These are phyloP conservation scores for Hystrix cristata DNA, from an alignment of 2,113 vertebrate species.

Conservation along the genomic window DNA sequence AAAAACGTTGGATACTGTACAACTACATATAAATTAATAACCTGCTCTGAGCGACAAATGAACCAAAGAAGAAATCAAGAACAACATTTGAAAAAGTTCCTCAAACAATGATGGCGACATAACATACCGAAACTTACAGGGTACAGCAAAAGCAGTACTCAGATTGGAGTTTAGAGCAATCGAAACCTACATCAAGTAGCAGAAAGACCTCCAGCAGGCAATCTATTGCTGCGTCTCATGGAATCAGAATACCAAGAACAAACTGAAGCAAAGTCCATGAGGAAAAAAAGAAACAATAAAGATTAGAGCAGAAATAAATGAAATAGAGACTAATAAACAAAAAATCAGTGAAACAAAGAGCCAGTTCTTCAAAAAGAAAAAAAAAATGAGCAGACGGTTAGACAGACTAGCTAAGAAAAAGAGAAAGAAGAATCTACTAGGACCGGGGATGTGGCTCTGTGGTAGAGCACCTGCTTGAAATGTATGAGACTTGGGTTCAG, in stretches of 20 bases:
- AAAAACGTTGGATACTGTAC: neutral
- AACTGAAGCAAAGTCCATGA: neutral
- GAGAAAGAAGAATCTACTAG: neutral
- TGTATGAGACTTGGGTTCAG: neutral
- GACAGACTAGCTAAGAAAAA: neutral
- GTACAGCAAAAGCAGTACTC: neutral
- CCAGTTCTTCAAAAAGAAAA: neutral
- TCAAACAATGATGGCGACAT: neutral
- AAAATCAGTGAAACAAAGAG: neutral
- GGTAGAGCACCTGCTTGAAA: neutral
- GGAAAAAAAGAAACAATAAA: neutral
- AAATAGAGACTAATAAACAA: neutral
- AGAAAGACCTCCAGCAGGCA: neutral
- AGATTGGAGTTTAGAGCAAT: too few relatives aligned
- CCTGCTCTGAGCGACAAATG: neutral
- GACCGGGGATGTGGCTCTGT: neutral
- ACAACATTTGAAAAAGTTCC: too few relatives aligned
- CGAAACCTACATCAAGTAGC: neutral
- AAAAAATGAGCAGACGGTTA: neutral
- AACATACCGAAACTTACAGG: neutral
- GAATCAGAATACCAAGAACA: neutral
- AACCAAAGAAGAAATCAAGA: neutral
- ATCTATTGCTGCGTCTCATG: too few relatives aligned
- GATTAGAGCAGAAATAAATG: neutral
- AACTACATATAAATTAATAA: neutral